Evolutionary conservation across 2,888 invertebrate species (phyloP), one percentile per base, ranked within the genome.

Genomic region (Phorcus lineatus): DNA sequence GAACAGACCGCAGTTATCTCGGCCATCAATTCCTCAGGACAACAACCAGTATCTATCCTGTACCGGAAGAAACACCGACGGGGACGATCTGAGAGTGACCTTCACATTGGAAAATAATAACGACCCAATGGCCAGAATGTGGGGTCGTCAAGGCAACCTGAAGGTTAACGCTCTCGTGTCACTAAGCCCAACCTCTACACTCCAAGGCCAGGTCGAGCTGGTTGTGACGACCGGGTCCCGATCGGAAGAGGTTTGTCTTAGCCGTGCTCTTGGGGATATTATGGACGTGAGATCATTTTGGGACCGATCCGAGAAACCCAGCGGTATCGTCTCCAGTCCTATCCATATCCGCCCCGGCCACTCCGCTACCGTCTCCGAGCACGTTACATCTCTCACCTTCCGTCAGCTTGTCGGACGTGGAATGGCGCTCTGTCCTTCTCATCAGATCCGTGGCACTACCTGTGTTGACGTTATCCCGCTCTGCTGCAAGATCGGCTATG

Each of bases 401-500:
- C 24, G 22, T 47, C 47, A 74, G 24, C 19, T 74, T 6, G 52
- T 52, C 13, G 74, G 74, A 17, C 74, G 74, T 22, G 74, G 74
- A 11, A 19, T 74, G 24, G 74, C 53, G 13, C 74, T 74, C 52
- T 74, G 74, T 52, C 74, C 74, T 22, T 40, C 52, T 0, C 17
- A n/a, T 3, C 74, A 74, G 53, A 4, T 74, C 47, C 24, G 24
- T 0, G 52, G 74, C 6, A 19, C 47, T 4, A 74, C 74, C 47
- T 74, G 74, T 17, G 16, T 40, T 9, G 74, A 52, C 24, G 22
- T 74, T 53, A 74, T 74, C 16, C 74, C 74, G 9, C 74, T 74
- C 19, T 74, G 74, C 74, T 74, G 74, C 52, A 74, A 74, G 74
- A 74, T 74, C 24, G 74, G 74, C 16, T 24, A 52, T 19, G 74